phyloP scores from a whole-genome alignment of 1,140 invertebrate genomes.

The Drosophila prosaltans region DNA sequence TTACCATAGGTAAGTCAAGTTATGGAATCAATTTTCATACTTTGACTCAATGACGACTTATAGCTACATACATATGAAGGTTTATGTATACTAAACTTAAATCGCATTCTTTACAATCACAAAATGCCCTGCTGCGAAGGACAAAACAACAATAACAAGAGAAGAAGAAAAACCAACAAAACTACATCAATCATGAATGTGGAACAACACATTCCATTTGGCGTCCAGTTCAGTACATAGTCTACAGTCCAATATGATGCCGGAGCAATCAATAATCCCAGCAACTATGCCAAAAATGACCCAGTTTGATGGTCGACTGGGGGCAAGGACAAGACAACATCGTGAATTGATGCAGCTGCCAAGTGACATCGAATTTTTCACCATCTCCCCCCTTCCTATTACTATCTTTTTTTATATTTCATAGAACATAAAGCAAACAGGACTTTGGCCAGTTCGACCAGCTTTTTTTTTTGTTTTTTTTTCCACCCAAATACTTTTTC shows the following conservation, averaged over 20 bases:
- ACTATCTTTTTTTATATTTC: conserved; percentile 1
- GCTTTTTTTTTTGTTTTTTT: not conserved
- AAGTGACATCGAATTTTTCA: conserved; percentile 44
- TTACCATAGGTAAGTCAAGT: not conserved
- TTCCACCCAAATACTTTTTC: not conserved
- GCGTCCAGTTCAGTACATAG: conserved; percentile 18
- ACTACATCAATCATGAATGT: conserved; percentile 17
- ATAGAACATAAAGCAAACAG: conserved; percentile 25
- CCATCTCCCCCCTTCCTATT: not conserved
- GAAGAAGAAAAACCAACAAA: not conserved
- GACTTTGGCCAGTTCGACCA: conserved; percentile 37
- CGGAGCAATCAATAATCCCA: conserved; percentile 64
- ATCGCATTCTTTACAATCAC: not conserved
- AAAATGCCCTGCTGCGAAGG: not conserved
- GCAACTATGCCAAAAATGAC: conserved; percentile 68
- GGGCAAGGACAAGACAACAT: conserved; percentile 44
- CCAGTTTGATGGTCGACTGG: conserved; percentile 60
- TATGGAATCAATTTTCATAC: not conserved
- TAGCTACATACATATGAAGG: too few species aligned
- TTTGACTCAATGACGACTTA: too few species aligned
- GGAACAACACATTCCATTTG: conserved; percentile 28
- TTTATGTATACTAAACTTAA: not conserved
- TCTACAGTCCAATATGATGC: conserved; percentile 26
- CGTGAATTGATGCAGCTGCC: conserved; percentile 48
- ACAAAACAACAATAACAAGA: not conserved